Evolutionary conservation across 2,888 invertebrate genomes (phyloP).

Genomic region (Aphidius colemani): DNA sequence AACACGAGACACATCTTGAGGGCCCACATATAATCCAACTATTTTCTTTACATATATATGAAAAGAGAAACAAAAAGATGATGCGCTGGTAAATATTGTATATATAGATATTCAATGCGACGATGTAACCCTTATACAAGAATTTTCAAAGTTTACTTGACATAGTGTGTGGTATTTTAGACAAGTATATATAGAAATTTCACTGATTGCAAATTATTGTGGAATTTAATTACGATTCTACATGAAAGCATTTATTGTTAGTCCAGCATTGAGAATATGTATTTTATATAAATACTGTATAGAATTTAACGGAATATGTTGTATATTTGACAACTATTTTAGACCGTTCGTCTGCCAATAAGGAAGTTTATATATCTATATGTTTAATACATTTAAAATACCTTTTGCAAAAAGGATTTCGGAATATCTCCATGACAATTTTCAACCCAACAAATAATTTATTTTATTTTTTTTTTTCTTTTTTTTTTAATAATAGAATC

Average conservation of each 20-base stretch:
- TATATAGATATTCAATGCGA: conserved; percentile 2
- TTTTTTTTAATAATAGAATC: too few relatives aligned
- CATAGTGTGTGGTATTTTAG: conserved; percentile 10
- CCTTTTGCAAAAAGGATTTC: too few relatives aligned
- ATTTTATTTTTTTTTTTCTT: too few relatives aligned
- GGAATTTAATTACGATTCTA: conserved; percentile 24
- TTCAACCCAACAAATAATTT: too few relatives aligned
- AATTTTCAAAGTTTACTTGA: conserved; percentile 25
- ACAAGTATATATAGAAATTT: background rate
- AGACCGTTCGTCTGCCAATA: background rate
- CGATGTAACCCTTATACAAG: conserved; percentile 3
- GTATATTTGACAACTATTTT: conserved; percentile 11
- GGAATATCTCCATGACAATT: too few relatives aligned
- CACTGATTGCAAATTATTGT: conserved; percentile 24
- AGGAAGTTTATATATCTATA: background rate
- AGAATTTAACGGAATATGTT: background rate
- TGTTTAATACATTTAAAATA: too few relatives aligned
- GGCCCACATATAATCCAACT: conserved; percentile 25
- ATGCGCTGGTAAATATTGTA: conserved; percentile 1
- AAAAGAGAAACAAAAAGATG: background rate
- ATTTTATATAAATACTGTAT: background rate
- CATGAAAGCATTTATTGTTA: conserved; percentile 4
- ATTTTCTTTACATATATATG: background rate
- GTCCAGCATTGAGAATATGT: background rate
- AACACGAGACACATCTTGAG: conserved; percentile 52